Evolutionary conservation across 2,113 vertebrate species (phyloP).

Genomic region (Trematomus loennbergii): DNA sequence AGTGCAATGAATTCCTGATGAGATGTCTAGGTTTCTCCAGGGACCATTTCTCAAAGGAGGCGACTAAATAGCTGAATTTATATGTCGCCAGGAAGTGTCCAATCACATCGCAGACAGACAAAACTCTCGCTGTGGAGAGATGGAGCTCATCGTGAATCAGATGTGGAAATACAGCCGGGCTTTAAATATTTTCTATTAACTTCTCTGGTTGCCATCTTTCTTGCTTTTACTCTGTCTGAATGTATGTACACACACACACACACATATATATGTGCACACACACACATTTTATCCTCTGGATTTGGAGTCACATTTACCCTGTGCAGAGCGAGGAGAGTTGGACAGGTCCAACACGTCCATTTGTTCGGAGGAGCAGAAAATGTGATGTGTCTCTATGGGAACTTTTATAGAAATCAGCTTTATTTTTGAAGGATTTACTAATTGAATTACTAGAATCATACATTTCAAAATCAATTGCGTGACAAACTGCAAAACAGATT

Average conservation of each 20-base stretch:
- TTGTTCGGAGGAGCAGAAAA: not conserved
- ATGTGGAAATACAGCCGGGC: conserved; percentile 14
- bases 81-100: not conserved
- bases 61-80: not conserved
- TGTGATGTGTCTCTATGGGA: not conserved
- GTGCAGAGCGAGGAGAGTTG: conserved; percentile 1
- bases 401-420: not conserved
- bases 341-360: conserved; percentile 2
- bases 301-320: conserved; percentile 46
- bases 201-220: not conserved
- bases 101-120: conserved; percentile 4
- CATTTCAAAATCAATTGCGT: not conserved
- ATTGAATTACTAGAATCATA: conserved; percentile 18
- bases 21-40: conserved; percentile 21
- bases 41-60: conserved; percentile 2
- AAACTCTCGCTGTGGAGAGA: not conserved
- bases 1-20: conserved; percentile 31
- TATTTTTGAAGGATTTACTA: not conserved
- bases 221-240: not conserved
- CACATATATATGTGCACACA: too few species aligned
- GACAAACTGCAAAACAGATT: not conserved
- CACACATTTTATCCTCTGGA: not conserved
- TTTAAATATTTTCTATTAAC: not conserved
- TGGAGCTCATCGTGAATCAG: conserved; percentile 19
- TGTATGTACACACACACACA: not conserved